Evolutionary conservation across 1,140 invertebrate species (phyloP).

Genomic region (Sitobion miscanthi): DNA sequence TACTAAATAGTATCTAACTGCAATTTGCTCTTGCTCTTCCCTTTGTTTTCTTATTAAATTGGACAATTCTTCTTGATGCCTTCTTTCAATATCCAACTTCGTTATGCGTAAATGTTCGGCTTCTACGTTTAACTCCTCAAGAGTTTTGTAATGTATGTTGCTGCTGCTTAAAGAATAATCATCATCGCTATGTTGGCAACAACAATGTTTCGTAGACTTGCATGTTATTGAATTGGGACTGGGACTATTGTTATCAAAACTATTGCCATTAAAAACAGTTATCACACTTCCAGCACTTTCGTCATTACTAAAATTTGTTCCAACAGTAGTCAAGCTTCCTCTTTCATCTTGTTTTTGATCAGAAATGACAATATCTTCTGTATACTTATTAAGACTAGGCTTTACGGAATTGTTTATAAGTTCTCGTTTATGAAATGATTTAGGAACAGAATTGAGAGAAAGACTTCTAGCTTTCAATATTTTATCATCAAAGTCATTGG

Average conservation of each 20-base stretch:
- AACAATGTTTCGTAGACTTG: constrained; percentile 44
- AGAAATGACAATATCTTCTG: neutral
- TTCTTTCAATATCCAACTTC: constrained; percentile 46
- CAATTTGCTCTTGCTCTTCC: constrained; percentile 47
- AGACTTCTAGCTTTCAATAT: constrained; percentile 35
- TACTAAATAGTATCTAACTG: constrained; percentile 31
- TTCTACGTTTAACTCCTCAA: constrained; percentile 35
- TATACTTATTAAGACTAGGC: neutral
- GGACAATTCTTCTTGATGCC: constrained; percentile 48
- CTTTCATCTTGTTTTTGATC: constrained; percentile 32
- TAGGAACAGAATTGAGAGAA: constrained; percentile 27
- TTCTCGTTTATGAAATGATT: neutral
- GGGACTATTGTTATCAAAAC: constrained; percentile 13
- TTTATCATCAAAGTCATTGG: neutral
- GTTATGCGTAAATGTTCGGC: constrained; percentile 3
- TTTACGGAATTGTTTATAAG: neutral
- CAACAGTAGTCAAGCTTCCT: neutral
- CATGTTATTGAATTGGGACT: constrained; percentile 19
- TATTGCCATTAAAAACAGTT: constrained; percentile 22
- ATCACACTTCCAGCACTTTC: constrained; percentile 22
- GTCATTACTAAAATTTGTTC: constrained; percentile 37
- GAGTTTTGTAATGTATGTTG: constrained; percentile 39
- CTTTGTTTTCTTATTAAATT: constrained; percentile 54
- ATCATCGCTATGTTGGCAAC: constrained; percentile 50
- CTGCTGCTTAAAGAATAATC: constrained; percentile 32